phyloP scores from a whole-genome alignment of 2,888 invertebrate genomes.

The Pycnomerus fuliginosus region DNA sequence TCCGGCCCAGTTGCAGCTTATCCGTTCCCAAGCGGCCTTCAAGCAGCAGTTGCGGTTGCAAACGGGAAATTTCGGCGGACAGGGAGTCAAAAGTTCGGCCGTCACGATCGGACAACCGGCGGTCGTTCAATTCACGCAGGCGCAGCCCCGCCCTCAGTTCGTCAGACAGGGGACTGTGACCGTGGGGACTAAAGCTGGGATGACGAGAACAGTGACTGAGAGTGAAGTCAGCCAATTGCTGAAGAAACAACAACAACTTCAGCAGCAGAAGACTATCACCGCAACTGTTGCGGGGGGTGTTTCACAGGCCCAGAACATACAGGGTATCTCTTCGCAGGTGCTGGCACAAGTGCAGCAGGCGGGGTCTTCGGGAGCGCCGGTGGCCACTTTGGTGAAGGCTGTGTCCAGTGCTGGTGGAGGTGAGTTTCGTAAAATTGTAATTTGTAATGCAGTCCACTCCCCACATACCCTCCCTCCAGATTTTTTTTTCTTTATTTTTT shows the following conservation, averaged over 20 bases:
- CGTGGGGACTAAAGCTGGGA: slow-evolving; percentile 27
- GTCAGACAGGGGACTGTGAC: slow-evolving; percentile 47
- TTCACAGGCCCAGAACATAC: slow-evolving; percentile 42
- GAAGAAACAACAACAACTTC: slow-evolving; percentile 49
- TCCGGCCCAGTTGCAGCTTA: slow-evolving; percentile 61
- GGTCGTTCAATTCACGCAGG: slow-evolving; percentile 50
- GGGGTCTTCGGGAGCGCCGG: slow-evolving; percentile 57
- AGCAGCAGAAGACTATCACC: slow-evolving; percentile 48
- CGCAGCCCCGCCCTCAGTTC: slow-evolving; percentile 44
- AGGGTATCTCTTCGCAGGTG: slow-evolving; percentile 47
- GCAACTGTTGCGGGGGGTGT: slow-evolving; percentile 40
- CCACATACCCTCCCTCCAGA: no score
- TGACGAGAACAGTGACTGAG: slow-evolving; percentile 54
- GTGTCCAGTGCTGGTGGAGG: slow-evolving; percentile 52
- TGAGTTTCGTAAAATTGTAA: no score
- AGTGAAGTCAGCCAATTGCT: slow-evolving; percentile 58
- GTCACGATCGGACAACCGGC: slow-evolving; percentile 45
- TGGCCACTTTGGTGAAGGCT: slow-evolving; percentile 66
- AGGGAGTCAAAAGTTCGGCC: slow-evolving; percentile 45
- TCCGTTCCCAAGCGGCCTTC: slow-evolving; percentile 56
- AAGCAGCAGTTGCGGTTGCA: slow-evolving; percentile 48
- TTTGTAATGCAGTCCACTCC: no score
- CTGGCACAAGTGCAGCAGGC: slow-evolving; percentile 54
- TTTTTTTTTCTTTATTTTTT: no score
- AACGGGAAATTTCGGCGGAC: slow-evolving; percentile 35